phyloP scores from a whole-genome alignment of 2,888 invertebrate species.

The Parochlus steinenii region DNA sequence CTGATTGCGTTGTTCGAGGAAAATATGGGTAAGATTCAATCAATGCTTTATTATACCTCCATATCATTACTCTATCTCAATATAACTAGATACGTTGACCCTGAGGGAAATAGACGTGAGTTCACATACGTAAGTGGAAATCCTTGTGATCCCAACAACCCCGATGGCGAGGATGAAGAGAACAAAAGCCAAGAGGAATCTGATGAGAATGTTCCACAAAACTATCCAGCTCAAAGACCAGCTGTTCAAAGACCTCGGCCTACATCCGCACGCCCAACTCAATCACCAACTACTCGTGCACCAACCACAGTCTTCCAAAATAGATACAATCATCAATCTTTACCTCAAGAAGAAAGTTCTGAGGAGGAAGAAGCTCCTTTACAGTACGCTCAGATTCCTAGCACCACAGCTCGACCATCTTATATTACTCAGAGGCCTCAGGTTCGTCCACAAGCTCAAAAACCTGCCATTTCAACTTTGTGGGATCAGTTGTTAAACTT shows the following conservation, averaged over 20 bases:
- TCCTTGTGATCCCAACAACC: conserved; percentile 72
- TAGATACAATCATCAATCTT: conserved; percentile 36
- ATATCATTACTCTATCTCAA: not conserved
- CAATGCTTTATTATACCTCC: not conserved
- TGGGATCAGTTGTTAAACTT: too few species aligned
- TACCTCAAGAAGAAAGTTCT: conserved; percentile 39
- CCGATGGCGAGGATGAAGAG: conserved; percentile 45
- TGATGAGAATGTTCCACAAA: conserved; percentile 42
- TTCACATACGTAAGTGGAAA: conserved; percentile 77
- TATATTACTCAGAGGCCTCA: conserved; percentile 18
- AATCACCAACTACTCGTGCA: conserved; percentile 31
- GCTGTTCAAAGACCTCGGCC: conserved; percentile 38
- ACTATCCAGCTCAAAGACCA: conserved; percentile 40
- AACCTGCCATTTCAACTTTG: too few species aligned
- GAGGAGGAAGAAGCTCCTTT: conserved; percentile 37
- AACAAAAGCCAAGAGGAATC: conserved; percentile 36
- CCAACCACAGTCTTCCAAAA: conserved; percentile 57
- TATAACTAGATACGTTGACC: conserved; percentile 46
- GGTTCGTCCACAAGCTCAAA: conserved; percentile 23
- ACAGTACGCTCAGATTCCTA: conserved; percentile 20
- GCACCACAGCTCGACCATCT: conserved; percentile 22
- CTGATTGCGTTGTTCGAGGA: conserved; percentile 72
- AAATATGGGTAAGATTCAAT: conserved; percentile 44
- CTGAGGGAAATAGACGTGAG: conserved; percentile 70
- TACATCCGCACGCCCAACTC: conserved; percentile 24